Evolutionary conservation across 2,888 invertebrate genomes (phyloP), one percentile per base, ranked within the genome.

Genomic region (Hecatera dysodea): DNA sequence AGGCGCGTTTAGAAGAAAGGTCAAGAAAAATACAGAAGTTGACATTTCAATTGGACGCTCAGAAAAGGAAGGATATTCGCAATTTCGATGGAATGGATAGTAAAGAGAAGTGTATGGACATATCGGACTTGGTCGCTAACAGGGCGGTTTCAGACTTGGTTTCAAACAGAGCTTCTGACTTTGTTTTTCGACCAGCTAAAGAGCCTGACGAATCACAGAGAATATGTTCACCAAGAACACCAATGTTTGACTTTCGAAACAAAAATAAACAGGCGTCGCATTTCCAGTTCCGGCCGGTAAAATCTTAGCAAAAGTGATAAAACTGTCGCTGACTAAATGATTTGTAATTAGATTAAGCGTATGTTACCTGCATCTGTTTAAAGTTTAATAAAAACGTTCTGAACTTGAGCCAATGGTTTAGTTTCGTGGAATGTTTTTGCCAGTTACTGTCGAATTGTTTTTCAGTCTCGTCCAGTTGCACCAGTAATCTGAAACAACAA

Each of bases 341-440:
- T 63, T 65, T 65, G 46, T 65, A 65, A 65, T 67, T 56, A 81
- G 66, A 72, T 63, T 84, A 84, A 86, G 74, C 59, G 36, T 71
- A 81, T 57, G 72, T 92, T 90, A 97, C 97, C 96, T 98, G 98
- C 87, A 99, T 96, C 92, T 99, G 98, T 90, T 98, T 97, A 92
- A 99, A 99, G 90, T 98, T 98, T 90, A 99, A 98, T 95, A 99
- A 99, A 96, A 99, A 99, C 87, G 98, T 97, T 87, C 99, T 96
- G 89, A 99, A 97, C 88, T 98, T 98, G 81, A 99, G 96, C 95
- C 99, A 99, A 92, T 99, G 98, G 88, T 98, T 97, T 89, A 99
- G 96, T 88, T 98, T 98, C 72, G 97, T 97, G 87, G 98, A 98
- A 96, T 99, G 99, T 88, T 98, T 97, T 69, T 97, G 97, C 99